Base-by-base conservation (phyloP, 2,888 invertebrate species). In the Lobophora halterata region DNA sequence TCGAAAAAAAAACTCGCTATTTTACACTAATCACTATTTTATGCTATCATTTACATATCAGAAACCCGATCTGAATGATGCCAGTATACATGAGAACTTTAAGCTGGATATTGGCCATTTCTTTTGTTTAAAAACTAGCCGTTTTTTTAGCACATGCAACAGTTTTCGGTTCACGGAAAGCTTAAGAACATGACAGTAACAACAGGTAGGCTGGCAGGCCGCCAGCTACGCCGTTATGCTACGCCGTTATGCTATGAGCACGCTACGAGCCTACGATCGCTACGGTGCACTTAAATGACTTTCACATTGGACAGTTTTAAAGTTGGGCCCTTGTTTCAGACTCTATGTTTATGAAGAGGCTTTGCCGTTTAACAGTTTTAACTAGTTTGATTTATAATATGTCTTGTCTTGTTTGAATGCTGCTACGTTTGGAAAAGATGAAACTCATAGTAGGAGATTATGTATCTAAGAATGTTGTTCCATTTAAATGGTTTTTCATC, bases 201-300 rank as follows among this genome's bases (percentile, higher is more conserved):
- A 85, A 86, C 85, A 83, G 82, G 80, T 83, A 78, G 68, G 68
- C 79, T 86, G 86, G 86, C 87, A 54, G 43, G 36, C 59, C 53
- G 83, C 83, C 83, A 82, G 78, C 69, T 65, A 68, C 70, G 64
- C 71, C 64, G 56, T 55, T 56, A 52, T 36, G 46, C 55, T 55
- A 54, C 54, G 44, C 45, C 45, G 23, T 27, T 23, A 17, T 31
- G 32, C n/a, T 39, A 66, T 33, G 29, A 18, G 14, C 11, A 26
- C 6, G 61, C 69, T 71, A 71, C 76, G 61, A 66, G 64, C 61
- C 64, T 70, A 72, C 69, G 63, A 49, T 51, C 54, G 58, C 63
- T 60, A 60, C 65, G 55, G 47, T 55, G 49, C 61, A 63, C 61
- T 57, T 58, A 61, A 62, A 65, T 46, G 59, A 64, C 59, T 64